Conservation (phyloP, 2,888 invertebrate genomes). For the Sclerodermus sp. region DNA sequence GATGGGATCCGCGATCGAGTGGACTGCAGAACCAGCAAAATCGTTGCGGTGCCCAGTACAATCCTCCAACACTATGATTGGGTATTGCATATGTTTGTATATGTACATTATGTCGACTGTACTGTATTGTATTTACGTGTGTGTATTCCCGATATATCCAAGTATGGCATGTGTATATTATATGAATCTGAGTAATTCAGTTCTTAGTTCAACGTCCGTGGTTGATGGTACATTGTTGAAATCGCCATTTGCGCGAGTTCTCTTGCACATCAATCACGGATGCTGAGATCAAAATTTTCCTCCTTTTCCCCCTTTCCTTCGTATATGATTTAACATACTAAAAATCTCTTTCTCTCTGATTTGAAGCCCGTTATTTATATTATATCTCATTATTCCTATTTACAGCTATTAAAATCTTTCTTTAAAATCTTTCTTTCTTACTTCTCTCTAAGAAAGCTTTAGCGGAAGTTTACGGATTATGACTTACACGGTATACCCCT, state of each 20-base stretch:
- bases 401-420: not conserved
- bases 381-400: not conserved
- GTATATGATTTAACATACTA: too few species aligned
- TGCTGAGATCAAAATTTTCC: too few species aligned
- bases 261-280: too few species aligned
- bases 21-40: slow-evolving; percentile 44
- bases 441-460: not conserved
- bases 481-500: not conserved
- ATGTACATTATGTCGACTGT: slow-evolving; percentile 55
- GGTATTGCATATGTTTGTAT: slow-evolving; percentile 50
- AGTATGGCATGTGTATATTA: slow-evolving; percentile 27
- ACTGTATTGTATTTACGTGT: slow-evolving; percentile 53
- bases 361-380: too few species aligned
- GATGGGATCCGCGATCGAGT: slow-evolving; percentile 42
- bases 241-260: too few species aligned
- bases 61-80: slow-evolving; percentile 26
- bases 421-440: not conserved
- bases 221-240: too few species aligned
- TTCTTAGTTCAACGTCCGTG: too few species aligned
- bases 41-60: slow-evolving; percentile 33
- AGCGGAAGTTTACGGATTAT: not conserved
- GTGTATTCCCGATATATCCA: slow-evolving; percentile 52
- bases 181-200: too few species aligned
- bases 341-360: too few species aligned
- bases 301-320: too few species aligned